Percentiles rank a stretch among this genome's conserved stretches.
phyloP scores from a whole-genome alignment of 1,140 invertebrate species.

The Drosophila yakuba region DNA sequence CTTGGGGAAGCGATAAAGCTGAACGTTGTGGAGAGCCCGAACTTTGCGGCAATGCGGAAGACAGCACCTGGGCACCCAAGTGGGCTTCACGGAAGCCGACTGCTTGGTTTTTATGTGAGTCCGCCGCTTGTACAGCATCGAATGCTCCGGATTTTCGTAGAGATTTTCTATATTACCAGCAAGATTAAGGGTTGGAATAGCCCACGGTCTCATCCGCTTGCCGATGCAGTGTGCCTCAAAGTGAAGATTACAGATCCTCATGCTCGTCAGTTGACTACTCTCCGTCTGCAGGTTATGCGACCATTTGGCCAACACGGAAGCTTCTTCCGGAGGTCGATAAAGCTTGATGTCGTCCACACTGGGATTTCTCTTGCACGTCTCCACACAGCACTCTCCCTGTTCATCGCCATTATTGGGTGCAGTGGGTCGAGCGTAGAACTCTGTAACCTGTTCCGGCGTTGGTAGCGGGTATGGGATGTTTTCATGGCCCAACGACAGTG shows the following conservation, averaged over 20 bases:
- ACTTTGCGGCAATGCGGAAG: constrained; percentile 77
- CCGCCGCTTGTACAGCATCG: constrained; percentile 65
- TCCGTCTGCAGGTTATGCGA: constrained; percentile 76
- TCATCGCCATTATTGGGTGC: constrained; percentile 77
- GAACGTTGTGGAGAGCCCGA: constrained; percentile 69
- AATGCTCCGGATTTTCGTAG: constrained; percentile 76
- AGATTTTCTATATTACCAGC: constrained; percentile 71
- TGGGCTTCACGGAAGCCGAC: constrained; percentile 42
- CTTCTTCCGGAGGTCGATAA: constrained; percentile 75
- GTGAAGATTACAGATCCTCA: constrained; percentile 77
- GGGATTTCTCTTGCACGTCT: constrained; percentile 75
- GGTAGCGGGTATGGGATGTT: constrained; percentile 67
- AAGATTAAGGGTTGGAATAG: constrained; percentile 78
- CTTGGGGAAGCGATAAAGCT: constrained; percentile 76
- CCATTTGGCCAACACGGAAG: constrained; percentile 70
- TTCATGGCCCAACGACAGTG: constrained; percentile 67
- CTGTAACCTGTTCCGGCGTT: constrained; percentile 67
- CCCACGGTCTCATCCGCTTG: constrained; percentile 75
- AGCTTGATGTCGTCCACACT: constrained; percentile 77
- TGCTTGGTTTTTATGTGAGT: constrained; percentile 44
- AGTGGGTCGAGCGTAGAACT: constrained; percentile 67
- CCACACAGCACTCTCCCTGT: constrained; percentile 79
- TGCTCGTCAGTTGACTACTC: constrained; percentile 33
- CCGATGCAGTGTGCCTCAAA: constrained; percentile 79
- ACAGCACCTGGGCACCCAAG: constrained; percentile 78